phyloP scores from a whole-genome alignment of 23 tunicate species.

The Styela clava region DNA sequence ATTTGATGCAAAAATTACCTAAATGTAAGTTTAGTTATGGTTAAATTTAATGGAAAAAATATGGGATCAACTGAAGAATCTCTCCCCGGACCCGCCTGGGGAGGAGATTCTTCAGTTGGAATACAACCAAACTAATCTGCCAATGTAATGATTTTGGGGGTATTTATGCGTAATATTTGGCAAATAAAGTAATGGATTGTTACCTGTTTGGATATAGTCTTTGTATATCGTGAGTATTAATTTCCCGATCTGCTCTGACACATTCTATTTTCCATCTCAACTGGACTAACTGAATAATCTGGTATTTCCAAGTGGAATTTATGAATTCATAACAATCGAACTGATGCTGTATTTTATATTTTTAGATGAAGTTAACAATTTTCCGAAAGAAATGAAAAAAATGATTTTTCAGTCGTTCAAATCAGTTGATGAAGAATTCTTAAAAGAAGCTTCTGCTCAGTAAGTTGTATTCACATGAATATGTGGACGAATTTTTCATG shows the following conservation, averaged over 20 bases:
- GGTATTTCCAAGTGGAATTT: too few species aligned
- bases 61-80: background rate
- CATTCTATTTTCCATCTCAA: too few species aligned
- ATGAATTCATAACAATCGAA: too few species aligned
- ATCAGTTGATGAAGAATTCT: conserved; percentile 68
- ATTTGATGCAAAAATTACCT: conserved; percentile 54
- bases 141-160: background rate
- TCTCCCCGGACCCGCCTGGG: too few species aligned
- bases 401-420: conserved; percentile 66
- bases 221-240: too few species aligned
- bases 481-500: background rate
- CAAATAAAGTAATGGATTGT: too few species aligned
- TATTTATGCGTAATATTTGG: background rate
- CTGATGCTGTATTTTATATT: too few species aligned
- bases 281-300: too few species aligned
- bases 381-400: conserved; percentile 82
- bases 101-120: too few species aligned
- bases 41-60: too few species aligned
- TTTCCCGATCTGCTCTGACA: too few species aligned
- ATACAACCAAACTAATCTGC: background rate
- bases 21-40: conserved; percentile 42
- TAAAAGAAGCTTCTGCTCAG: conserved; percentile 77
- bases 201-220: too few species aligned
- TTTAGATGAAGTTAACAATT: conserved; percentile 58
- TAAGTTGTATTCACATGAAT: conserved; percentile 30